Base-by-base conservation (phyloP, 35 echinoderm and acorn worm genomes). In the Ophiothrix spiculata region DNA sequence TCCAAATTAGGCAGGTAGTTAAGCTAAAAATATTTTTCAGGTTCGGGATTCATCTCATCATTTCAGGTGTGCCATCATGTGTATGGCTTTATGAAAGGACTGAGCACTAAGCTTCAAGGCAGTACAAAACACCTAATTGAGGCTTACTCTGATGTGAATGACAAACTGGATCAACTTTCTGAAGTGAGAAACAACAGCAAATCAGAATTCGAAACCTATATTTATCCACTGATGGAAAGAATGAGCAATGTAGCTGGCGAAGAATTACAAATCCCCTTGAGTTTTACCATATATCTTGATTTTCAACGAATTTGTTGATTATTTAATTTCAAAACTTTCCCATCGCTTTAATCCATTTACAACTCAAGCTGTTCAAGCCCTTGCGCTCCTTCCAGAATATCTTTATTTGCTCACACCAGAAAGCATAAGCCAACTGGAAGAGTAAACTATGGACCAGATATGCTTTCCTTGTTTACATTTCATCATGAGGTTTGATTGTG, bases 261-360 rank as follows among this genome's bases (percentile, higher is more conserved):
- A 12, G 32, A 78, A 35, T 37, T 78, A 25, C 3, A 34, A 12
- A 78, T 78, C 1, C 76, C 76, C 13, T 25, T 14, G 40, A 40
- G 0, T 92, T 87, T 54, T 87, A 15, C 23, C 21, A 33, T 23
- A n/a, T n/a, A 12, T 46, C 33, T 23, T 78, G 34, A 23, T 92
- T 29, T 92, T 76, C 40, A 33, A 82, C 1, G 54, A 76, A 4
- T 92, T 87, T 37, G 34, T 92, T n/a, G 85, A 92, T 37, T n/a
- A 16, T 35, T 35, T 92, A 15, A 14, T 77, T 10, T 14, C 39
- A 6, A 35, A 88, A 40, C 54, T 92, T 32, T 39, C 36, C 19
- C 21, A 38, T 0, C 31, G 85, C 3, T 92, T 92, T 77, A 39
- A 34, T 41, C 64, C 19, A 35, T 25, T 76, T 19, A 41, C 83